A percentile compares a stretch with the other conserved stretches of the same genome.
Conservation (phyloP, 2,113 vertebrate species). For the Phodopus roborovskii region DNA sequence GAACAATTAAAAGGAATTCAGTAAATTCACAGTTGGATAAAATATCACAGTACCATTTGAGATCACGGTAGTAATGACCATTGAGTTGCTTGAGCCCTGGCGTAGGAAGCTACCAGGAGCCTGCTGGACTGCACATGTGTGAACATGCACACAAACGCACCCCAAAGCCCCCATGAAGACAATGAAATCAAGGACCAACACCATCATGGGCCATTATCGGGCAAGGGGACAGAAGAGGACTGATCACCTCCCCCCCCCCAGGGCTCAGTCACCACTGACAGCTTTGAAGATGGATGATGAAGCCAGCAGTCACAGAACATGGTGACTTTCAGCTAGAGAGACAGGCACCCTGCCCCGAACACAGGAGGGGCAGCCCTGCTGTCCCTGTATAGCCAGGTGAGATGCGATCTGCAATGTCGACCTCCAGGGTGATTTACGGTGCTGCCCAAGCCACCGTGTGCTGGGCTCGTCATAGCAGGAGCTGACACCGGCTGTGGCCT, state of each 20-base stretch:
- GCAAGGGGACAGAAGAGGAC: background rate
- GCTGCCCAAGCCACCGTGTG: fast-evolving
- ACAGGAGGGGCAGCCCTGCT: background rate
- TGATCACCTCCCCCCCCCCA: too few species aligned
- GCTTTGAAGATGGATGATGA: background rate
- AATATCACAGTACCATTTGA: too few species aligned
- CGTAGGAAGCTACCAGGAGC: too few species aligned
- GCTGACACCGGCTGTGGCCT: too few species aligned
- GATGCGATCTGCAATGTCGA: background rate
- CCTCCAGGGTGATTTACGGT: too few species aligned
- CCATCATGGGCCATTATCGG: background rate
- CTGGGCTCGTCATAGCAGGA: background rate
- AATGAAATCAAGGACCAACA: background rate
- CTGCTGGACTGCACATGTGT: background rate
- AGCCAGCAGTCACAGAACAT: background rate
- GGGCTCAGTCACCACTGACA: background rate
- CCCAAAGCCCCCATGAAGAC: background rate
- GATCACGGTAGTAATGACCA: background rate
- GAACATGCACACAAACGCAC: background rate
- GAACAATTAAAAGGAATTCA: background rate
- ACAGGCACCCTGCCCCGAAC: background rate
- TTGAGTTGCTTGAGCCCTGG: background rate
- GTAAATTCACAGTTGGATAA: background rate
- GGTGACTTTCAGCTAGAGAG: background rate
- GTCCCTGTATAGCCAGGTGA: background rate